These are phyloP conservation scores for Cinclus mexicanus DNA, from an alignment of 2,113 vertebrate species.

Conservation along the genomic window DNA sequence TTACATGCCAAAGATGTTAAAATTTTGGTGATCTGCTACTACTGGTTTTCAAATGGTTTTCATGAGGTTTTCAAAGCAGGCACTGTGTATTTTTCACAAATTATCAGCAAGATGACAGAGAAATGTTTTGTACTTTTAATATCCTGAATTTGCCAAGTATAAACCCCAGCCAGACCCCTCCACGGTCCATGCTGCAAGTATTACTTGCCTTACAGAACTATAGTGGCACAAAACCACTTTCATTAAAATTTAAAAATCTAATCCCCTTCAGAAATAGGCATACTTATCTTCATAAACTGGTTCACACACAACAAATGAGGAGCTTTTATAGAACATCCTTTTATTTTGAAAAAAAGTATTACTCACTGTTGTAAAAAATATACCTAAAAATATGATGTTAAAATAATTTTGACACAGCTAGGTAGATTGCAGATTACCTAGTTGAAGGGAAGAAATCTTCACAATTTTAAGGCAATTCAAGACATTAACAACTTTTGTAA, in stretches of 20 bases:
- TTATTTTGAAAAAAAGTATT: constrained; percentile 64
- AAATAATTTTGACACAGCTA: neutral
- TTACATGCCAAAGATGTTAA: neutral
- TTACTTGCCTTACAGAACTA: neutral
- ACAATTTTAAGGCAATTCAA: constrained; percentile 24
- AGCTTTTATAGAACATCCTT: neutral
- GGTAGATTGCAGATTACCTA: neutral
- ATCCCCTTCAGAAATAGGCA: neutral
- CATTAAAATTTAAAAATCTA: neutral
- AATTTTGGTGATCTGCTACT: neutral
- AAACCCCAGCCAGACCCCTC: neutral
- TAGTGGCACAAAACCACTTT: neutral
- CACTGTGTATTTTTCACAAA: neutral
- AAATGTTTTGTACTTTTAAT: neutral
- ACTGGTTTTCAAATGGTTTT: neutral
- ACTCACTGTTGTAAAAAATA: constrained; percentile 64
- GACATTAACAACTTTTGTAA: neutral
- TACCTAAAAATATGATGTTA: constrained; percentile 10
- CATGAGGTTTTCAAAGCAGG: neutral
- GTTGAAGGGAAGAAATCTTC: neutral
- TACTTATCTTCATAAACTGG: neutral
- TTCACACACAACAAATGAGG: neutral
- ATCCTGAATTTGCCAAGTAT: neutral
- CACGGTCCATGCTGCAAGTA: neutral
- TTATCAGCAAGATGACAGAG: neutral